Percentiles rank a stretch among this genome's conserved stretches.
Evolutionary conservation across 2,113 vertebrate genomes (phyloP).

Genomic region (Taxidea taxus): DNA sequence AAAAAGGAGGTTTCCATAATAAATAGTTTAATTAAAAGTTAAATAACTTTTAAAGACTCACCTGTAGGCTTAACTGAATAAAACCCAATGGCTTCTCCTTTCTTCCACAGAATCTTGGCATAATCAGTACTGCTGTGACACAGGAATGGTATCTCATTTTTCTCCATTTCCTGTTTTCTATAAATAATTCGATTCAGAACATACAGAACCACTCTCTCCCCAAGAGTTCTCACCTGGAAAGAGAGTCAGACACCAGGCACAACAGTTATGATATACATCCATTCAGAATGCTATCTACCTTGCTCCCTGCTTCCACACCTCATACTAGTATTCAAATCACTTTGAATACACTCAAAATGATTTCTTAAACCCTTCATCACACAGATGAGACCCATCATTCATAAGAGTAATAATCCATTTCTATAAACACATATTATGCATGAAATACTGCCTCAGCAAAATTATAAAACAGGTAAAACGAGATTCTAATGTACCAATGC

Average conservation of each 20-base stretch:
- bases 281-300: not conserved
- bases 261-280: slow-evolving; percentile 58
- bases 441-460: not conserved
- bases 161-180: slow-evolving; percentile 89
- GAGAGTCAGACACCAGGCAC: slow-evolving; percentile 64
- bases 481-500: not conserved
- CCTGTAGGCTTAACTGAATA: slow-evolving; percentile 93
- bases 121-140: slow-evolving; percentile 88
- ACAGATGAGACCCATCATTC: not conserved
- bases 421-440: not conserved
- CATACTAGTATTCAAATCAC: not conserved
- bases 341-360: not conserved
- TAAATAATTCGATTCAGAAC: slow-evolving; percentile 93
- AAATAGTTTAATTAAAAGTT: too few species aligned
- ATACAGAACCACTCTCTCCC: slow-evolving; percentile 93
- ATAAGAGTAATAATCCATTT: not conserved
- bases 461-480: not conserved
- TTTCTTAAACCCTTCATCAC: slow-evolving; percentile 25
- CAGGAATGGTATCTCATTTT: slow-evolving; percentile 88
- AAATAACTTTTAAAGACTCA: slow-evolving; percentile 78
- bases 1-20: slow-evolving; percentile 28
- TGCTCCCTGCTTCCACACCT: slow-evolving; percentile 1
- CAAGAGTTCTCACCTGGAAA: slow-evolving; percentile 87
- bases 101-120: slow-evolving; percentile 92
- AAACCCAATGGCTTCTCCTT: slow-evolving; percentile 93